phyloP scores from a whole-genome alignment of 2,797 vertebrate species.

The Balearica regulorum region DNA sequence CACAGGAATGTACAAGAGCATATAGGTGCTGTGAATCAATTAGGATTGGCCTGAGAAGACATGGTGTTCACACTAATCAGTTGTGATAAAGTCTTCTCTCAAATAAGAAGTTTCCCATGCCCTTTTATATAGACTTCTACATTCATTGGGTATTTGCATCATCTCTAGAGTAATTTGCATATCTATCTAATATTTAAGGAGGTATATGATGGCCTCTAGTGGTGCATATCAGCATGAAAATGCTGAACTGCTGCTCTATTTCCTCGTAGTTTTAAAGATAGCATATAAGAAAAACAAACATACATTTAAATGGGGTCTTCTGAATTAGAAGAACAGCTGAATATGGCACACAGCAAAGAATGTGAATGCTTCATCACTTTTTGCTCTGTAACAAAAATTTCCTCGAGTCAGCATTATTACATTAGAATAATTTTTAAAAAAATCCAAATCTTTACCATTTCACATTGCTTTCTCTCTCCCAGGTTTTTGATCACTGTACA shows the following conservation, averaged over 20 bases:
- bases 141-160: neutral
- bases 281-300: neutral
- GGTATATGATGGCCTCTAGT: slow-evolving; percentile 78
- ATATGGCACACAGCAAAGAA: neutral
- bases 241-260: neutral
- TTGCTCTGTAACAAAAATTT: neutral
- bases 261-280: neutral
- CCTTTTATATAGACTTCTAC: neutral
- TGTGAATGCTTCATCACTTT: neutral
- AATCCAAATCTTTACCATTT: neutral
- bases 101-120: neutral
- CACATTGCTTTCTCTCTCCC: neutral
- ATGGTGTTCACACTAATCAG: neutral
- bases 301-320: neutral
- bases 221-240: slow-evolving; percentile 59
- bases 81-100: neutral
- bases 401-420: neutral
- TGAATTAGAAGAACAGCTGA: neutral
- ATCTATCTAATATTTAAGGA: slow-evolving; percentile 69
- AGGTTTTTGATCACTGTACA: neutral
- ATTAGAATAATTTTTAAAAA: neutral
- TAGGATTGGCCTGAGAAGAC: neutral
- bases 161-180: slow-evolving; percentile 60
- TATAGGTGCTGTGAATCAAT: neutral
- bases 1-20: neutral